Base-by-base conservation (phyloP, 1,140 invertebrate genomes). In the Copidosoma floridanum region DNA sequence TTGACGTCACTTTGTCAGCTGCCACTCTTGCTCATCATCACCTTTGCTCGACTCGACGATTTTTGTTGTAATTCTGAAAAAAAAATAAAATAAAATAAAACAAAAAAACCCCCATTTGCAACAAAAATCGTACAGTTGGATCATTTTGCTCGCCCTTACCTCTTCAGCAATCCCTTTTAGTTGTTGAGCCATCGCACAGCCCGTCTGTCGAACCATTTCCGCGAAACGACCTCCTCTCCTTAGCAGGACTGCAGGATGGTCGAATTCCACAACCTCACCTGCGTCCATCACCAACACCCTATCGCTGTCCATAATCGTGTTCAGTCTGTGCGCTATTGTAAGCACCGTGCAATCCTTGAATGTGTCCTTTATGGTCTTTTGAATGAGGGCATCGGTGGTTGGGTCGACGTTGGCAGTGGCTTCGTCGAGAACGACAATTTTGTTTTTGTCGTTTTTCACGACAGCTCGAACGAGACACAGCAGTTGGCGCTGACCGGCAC, bases 371-470 rank as follows among this genome's bases (percentile, higher is more conserved):
- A 77, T 77, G 16, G 72, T 74, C 12, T 57, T 57, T 44, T 77
- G 74, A 59, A 74, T 73, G 6, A 74, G 57, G 1, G 60, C 50
- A 38, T 73, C 72, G 10, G 73, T 73, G 82, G 84, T 60, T 10
- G 70, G 62, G 68, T 89, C 79, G 7, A 60, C 35, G 16, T 43
- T 56, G 16, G 59, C 52, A 16, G 52, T 56, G 5, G 44, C 59
- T 40, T 90, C 88, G 72, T 90, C 88, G 50, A 90, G 68, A 4
- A 89, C 77, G 1, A 89, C 66, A 53, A 89, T 81, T 62, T 82
- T 82, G 57, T 82, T 83, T 20, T 84, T 82, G n/a, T n/a, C n/a
- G n/a, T n/a, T 71, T 44, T 81, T 75, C 1, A 88, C 65, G 47
- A 88, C 76, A 8, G 85, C 84, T 63, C 85, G 65, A 1, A 83